A percentile compares a stretch with the other conserved stretches of the same genome.
These are phyloP conservation scores for Pituophis catenifer DNA, from an alignment of 2,113 vertebrate species.

Conservation along the genomic window DNA sequence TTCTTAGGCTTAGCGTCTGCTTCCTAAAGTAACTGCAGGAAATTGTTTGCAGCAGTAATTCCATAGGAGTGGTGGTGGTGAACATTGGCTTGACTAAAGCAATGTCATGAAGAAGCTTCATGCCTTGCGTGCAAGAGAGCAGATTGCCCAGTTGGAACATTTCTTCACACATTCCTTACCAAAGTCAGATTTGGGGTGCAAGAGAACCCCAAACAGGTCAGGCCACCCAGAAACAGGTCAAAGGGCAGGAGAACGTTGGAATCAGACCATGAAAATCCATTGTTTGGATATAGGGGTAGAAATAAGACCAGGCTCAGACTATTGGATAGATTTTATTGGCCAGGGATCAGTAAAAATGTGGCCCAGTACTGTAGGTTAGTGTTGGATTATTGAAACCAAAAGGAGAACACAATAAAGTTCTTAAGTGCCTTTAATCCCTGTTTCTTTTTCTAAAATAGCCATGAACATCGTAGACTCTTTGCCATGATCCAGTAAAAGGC, in stretches of 20 bases:
- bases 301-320: neutral
- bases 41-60: neutral
- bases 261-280: neutral
- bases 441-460: too few species aligned
- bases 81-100: neutral
- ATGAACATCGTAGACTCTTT: too few species aligned
- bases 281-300: neutral
- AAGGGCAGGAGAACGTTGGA: neutral
- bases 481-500: too few species aligned
- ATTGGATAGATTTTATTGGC: neutral
- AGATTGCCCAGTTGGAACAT: neutral
- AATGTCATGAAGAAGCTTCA: neutral
- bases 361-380: neutral
- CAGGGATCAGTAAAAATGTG: too few species aligned
- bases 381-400: neutral
- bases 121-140: neutral
- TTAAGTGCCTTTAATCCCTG: too few species aligned
- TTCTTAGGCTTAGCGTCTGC: neutral
- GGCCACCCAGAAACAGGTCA: too few species aligned
- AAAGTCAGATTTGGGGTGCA: neutral
- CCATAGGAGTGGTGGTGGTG: neutral
- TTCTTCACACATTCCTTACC: neutral
- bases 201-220: too few species aligned
- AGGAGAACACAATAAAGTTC: neutral
- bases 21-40: neutral